phyloP scores from a whole-genome alignment of 2,113 vertebrate genomes.

The Oryzias curvinotus region DNA sequence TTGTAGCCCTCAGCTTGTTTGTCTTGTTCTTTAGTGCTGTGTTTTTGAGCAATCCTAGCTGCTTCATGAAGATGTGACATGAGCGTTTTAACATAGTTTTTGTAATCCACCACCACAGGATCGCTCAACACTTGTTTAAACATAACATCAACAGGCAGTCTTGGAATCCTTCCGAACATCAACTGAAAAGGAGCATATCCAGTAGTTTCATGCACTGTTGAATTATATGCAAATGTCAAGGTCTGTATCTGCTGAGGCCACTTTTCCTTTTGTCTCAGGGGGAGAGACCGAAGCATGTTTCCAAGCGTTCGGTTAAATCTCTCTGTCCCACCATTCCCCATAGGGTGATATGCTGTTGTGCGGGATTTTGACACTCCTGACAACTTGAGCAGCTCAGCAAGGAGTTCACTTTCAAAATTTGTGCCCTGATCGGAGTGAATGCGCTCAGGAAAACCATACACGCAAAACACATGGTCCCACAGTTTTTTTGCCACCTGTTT shows the following conservation, averaged over 20 bases:
- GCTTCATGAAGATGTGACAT: no score
- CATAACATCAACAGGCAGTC: background rate
- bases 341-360: slow-evolving; percentile 9
- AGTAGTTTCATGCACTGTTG: slow-evolving; percentile 11
- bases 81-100: no score
- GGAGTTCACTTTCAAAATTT: background rate
- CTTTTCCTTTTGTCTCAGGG: background rate
- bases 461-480: no score
- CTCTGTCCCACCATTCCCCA: slow-evolving; percentile 9
- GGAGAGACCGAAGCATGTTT: background rate
- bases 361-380: background rate
- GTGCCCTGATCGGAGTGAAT: no score
- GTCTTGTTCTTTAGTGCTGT: no score
- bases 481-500: no score
- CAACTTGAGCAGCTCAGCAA: background rate
- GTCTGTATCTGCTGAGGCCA: slow-evolving; percentile 10
- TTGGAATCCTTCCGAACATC: background rate
- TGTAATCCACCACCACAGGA: no score
- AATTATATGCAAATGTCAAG: slow-evolving; percentile 20
- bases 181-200: background rate
- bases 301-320: slow-evolving; percentile 3
- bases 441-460: no score
- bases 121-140: no score
- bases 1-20: no score
- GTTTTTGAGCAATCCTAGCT: no score